Percentiles rank a stretch among this genome's conserved stretches.
phyloP scores from a whole-genome alignment of 2,113 vertebrate species.

The Dasyurus viverrinus region DNA sequence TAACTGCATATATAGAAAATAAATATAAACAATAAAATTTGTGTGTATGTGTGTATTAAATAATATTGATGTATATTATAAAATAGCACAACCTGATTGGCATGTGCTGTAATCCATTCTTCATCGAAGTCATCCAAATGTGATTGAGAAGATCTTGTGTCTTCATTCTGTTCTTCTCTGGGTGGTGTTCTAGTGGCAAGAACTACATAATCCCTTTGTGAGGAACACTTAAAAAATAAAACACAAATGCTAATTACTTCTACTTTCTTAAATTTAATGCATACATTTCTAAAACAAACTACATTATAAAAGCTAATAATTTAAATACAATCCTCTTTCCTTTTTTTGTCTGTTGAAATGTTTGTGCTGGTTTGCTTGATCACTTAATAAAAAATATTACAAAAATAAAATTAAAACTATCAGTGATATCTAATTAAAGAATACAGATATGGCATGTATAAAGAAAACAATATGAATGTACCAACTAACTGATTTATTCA shows the following conservation, averaged over 20 bases:
- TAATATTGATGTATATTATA: not conserved
- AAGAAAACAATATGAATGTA: slow-evolving; percentile 14
- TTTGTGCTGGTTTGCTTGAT: not conserved
- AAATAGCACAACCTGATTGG: slow-evolving; percentile 87
- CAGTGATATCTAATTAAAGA: slow-evolving; percentile 18
- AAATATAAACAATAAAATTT: no score
- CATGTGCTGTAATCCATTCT: slow-evolving; percentile 92
- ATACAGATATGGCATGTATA: slow-evolving; percentile 13
- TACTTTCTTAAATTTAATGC: not conserved
- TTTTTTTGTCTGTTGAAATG: not conserved
- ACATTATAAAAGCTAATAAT: not conserved
- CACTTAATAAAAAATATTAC: not conserved
- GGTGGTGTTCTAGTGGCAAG: slow-evolving; percentile 89
- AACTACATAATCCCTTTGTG: slow-evolving; percentile 91
- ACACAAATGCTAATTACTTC: not conserved
- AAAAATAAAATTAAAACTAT: not conserved
- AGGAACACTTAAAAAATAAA: slow-evolving; percentile 85
- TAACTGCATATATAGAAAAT: not conserved
- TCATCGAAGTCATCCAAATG: slow-evolving; percentile 82
- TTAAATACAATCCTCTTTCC: not conserved
- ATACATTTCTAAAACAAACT: not conserved
- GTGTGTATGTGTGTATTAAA: no score
- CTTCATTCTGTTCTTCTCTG: slow-evolving; percentile 82
- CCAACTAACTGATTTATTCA: slow-evolving; percentile 22
- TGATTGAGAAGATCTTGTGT: slow-evolving; percentile 8